Evolutionary conservation across 2,113 vertebrate species (phyloP).

Genomic region (Prinia subflava): DNA sequence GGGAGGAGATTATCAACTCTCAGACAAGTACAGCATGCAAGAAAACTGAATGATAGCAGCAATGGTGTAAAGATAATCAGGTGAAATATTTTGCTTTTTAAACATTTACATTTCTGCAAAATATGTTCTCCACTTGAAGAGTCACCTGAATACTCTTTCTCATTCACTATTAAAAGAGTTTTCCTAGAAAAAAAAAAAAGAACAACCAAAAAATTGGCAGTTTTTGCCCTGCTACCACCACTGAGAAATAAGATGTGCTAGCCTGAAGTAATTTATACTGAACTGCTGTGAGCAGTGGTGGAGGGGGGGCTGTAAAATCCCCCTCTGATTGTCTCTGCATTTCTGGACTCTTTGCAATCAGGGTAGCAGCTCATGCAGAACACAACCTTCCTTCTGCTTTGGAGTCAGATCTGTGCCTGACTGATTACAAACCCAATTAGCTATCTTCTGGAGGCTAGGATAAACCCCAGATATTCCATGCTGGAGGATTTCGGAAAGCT

Average conservation of each 20-base stretch:
- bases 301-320: background rate
- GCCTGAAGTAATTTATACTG: background rate
- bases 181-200: background rate
- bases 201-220: background rate
- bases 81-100: background rate
- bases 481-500: background rate
- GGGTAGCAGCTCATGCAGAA: slow-evolving; percentile 1
- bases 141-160: background rate
- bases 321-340: background rate
- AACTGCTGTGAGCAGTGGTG: background rate
- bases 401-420: background rate
- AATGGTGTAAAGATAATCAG: background rate
- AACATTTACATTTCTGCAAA: background rate
- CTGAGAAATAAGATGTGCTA: background rate
- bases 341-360: background rate
- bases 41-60: background rate
- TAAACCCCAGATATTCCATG: background rate
- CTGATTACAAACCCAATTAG: background rate
- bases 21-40: background rate
- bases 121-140: background rate
- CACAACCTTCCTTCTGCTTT: background rate
- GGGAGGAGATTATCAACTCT: background rate
- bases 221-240: background rate
- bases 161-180: background rate
- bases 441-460: background rate